Percentiles rank a stretch among this genome's conserved stretches.
phyloP scores from a whole-genome alignment of 2,113 vertebrate species.

The Tenrec ecaudatus region DNA sequence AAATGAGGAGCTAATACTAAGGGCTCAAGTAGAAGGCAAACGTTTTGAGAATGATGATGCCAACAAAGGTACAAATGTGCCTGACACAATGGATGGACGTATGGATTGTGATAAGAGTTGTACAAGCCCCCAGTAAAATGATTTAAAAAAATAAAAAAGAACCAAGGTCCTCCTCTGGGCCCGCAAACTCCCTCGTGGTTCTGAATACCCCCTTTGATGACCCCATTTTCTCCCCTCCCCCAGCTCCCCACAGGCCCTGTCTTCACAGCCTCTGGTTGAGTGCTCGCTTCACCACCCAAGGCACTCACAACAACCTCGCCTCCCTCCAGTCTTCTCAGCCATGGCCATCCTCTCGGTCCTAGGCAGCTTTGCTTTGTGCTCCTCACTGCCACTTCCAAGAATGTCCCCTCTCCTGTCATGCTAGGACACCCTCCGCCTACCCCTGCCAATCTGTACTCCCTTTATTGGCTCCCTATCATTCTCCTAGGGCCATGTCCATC shows the following conservation, averaged over 20 bases:
- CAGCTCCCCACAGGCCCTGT: background rate
- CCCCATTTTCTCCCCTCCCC: background rate
- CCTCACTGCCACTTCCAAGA: background rate
- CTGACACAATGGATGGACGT: too few relatives aligned
- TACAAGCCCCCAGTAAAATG: too few relatives aligned
- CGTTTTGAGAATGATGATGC: too few relatives aligned
- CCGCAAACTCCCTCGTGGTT: fast-evolving
- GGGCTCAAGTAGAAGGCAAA: too few relatives aligned
- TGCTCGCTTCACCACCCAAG: background rate
- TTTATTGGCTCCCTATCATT: background rate
- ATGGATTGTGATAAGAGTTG: too few relatives aligned
- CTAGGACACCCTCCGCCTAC: background rate
- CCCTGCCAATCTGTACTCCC: background rate
- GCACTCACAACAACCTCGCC: too few relatives aligned
- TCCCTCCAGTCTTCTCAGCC: background rate
- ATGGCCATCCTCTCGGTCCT: background rate
- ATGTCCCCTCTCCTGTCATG: background rate
- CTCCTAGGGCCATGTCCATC: background rate
- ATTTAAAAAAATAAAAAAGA: too few relatives aligned
- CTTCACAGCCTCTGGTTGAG: background rate
- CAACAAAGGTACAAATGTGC: too few relatives aligned
- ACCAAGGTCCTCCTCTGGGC: background rate
- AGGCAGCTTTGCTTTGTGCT: background rate
- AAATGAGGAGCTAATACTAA: too few relatives aligned
- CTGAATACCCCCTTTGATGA: background rate